These are phyloP conservation scores for Diplodus sargus DNA, from an alignment of 2,797 vertebrate genomes.

Conservation along the genomic window DNA sequence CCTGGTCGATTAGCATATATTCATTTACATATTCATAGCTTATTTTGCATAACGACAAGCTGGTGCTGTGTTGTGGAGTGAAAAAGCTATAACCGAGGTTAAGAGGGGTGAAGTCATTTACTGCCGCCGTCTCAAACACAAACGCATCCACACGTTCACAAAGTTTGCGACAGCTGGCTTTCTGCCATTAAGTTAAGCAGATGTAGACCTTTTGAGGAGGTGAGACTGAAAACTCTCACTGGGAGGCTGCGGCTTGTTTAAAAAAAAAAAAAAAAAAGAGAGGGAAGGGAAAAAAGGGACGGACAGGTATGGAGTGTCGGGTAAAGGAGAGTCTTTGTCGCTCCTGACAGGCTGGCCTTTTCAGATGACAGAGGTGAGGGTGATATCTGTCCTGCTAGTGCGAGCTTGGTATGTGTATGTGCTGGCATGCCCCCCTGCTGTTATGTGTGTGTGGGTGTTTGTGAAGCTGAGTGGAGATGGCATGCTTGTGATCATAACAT, in stretches of 20 bases:
- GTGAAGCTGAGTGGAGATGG: slow-evolving; percentile 49
- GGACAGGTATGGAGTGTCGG: slow-evolving; percentile 28
- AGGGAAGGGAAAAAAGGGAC: background rate
- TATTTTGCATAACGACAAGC: slow-evolving; percentile 58
- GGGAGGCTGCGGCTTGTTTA: slow-evolving; percentile 5
- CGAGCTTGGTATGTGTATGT: background rate
- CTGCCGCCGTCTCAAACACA: slow-evolving; percentile 17
- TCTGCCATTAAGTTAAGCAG: slow-evolving; percentile 29
- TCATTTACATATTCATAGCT: slow-evolving; percentile 71
- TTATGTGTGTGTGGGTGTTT: slow-evolving; percentile 1
- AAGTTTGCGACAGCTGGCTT: slow-evolving; percentile 26
- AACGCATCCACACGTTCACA: slow-evolving; percentile 13
- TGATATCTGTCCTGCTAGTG: slow-evolving; percentile 52
- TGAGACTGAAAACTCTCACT: slow-evolving; percentile 22
- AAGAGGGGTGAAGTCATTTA: slow-evolving; percentile 58
- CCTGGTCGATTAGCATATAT: slow-evolving; percentile 47
- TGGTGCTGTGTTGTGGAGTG: slow-evolving; percentile 38
- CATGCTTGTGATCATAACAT: slow-evolving; percentile 48
- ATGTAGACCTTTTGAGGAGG: slow-evolving; percentile 31
- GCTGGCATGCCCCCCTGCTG: background rate
- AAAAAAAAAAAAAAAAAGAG: slow-evolving; percentile 1
- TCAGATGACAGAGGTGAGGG: slow-evolving; percentile 55
- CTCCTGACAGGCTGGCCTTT: slow-evolving; percentile 54
- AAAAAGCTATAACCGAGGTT: slow-evolving; percentile 54
- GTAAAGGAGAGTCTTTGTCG: slow-evolving; percentile 8